phyloP scores from a whole-genome alignment of 1,140 invertebrate species.

The Thaumatotibia leucotreta region DNA sequence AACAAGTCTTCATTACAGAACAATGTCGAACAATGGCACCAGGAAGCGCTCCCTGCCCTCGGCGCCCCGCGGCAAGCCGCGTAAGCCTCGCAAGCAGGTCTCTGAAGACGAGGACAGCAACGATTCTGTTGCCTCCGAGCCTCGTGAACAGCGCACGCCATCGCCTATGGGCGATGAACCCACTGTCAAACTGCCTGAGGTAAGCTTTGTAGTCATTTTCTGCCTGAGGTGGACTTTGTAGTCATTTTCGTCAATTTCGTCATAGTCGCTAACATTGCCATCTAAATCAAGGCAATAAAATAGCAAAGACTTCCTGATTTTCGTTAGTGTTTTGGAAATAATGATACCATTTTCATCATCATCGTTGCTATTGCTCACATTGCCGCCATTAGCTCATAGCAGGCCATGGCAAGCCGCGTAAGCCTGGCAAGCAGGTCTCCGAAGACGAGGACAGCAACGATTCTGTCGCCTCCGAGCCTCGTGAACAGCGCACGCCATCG shows the following conservation, averaged over 20 bases:
- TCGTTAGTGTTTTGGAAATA: too few species aligned
- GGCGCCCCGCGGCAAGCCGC: slow-evolving; percentile 25
- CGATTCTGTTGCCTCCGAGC: slow-evolving; percentile 34
- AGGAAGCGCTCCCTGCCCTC: slow-evolving; percentile 32
- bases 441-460: slow-evolving; percentile 59
- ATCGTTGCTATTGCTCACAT: too few species aligned
- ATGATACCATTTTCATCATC: too few species aligned
- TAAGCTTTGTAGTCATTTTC: too few species aligned
- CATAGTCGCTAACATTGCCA: too few species aligned
- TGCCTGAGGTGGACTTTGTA: slow-evolving; percentile 47
- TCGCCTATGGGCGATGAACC: slow-evolving; percentile 45
- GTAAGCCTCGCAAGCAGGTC: slow-evolving; percentile 33
- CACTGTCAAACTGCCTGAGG: slow-evolving; percentile 47
- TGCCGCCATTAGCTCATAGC: too few species aligned
- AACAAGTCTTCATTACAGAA: background rate
- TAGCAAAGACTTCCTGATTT: too few species aligned
- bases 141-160: slow-evolving; percentile 31
- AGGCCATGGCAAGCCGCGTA: slow-evolving; percentile 31
- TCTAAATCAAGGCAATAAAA: too few species aligned
- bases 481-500: slow-evolving; percentile 33
- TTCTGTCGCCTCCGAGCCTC: slow-evolving; percentile 27
- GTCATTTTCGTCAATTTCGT: too few species aligned
- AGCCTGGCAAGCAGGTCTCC: slow-evolving; percentile 33
- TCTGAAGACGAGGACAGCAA: slow-evolving; percentile 38
- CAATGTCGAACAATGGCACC: slow-evolving; percentile 38